Percentiles rank a stretch among this genome's conserved stretches.
These are phyloP conservation scores for Bombus consobrinus DNA, from an alignment of 1,140 invertebrate species.

Conservation along the genomic window DNA sequence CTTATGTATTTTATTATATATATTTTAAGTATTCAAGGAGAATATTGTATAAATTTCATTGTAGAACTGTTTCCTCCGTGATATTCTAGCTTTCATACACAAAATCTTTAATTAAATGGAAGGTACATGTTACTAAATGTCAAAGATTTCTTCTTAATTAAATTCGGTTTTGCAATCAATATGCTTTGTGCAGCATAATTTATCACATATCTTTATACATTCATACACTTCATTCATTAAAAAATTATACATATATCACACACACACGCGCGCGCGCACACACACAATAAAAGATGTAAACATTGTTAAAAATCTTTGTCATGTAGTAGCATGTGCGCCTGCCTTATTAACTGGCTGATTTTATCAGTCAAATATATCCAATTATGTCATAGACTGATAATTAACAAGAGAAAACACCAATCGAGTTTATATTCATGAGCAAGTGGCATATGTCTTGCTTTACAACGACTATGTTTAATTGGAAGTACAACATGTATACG, in stretches of 20 bases:
- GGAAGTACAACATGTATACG: slow-evolving; percentile 22
- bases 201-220: slow-evolving; percentile 43
- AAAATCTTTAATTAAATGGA: slow-evolving; percentile 66
- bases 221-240: slow-evolving; percentile 21
- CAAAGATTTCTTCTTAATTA: slow-evolving; percentile 58
- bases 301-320: slow-evolving; percentile 60
- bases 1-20: slow-evolving; percentile 59
- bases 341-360: slow-evolving; percentile 71
- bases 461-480: slow-evolving; percentile 35
- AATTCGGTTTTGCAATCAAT: slow-evolving; percentile 17
- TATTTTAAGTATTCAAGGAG: slow-evolving; percentile 35
- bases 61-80: slow-evolving; percentile 33
- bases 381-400: slow-evolving; percentile 78
- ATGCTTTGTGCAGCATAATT: slow-evolving; percentile 17
- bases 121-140: slow-evolving; percentile 66
- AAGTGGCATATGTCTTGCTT: slow-evolving; percentile 68
- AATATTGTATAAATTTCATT: slow-evolving; percentile 53
- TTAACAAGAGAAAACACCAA: slow-evolving; percentile 72
- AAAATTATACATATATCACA: slow-evolving; percentile 11
- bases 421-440: slow-evolving; percentile 56
- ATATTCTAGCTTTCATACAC: slow-evolving; percentile 62
- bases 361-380: slow-evolving; percentile 68
- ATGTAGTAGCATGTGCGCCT: slow-evolving; percentile 65
- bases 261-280: not conserved
- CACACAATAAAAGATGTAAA: not conserved